phyloP scores from a whole-genome alignment of 1,140 invertebrate genomes.

The Monomorium pharaonis region DNA sequence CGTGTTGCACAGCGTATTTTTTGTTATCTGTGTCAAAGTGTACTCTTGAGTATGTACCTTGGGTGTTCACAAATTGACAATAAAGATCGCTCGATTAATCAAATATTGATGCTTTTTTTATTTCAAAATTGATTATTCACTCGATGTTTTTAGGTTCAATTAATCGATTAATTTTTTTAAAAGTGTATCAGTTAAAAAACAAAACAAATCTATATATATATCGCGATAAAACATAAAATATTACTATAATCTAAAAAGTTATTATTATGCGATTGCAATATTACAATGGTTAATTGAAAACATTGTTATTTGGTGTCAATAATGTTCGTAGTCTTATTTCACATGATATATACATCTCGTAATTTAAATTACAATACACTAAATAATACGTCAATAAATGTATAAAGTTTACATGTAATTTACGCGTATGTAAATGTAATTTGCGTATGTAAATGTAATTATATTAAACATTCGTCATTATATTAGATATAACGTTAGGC shows the following conservation, averaged over 20 bases:
- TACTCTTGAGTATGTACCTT: too few species aligned
- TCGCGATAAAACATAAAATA: background rate
- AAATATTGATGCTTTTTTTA: too few species aligned
- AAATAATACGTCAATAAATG: slow-evolving; percentile 3
- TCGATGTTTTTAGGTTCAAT: too few species aligned
- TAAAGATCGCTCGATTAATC: too few species aligned
- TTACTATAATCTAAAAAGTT: background rate
- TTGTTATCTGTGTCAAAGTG: too few species aligned
- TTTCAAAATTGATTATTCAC: too few species aligned
- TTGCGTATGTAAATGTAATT: background rate
- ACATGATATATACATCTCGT: background rate
- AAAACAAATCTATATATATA: background rate
- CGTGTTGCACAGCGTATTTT: too few species aligned
- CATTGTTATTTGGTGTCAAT: slow-evolving; percentile 9
- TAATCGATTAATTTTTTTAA: too few species aligned
- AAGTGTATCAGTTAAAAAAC: background rate
- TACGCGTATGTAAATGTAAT: background rate
- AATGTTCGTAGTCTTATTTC: background rate
- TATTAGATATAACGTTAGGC: background rate
- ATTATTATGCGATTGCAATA: background rate
- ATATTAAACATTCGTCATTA: background rate
- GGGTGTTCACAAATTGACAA: too few species aligned
- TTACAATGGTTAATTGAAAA: background rate
- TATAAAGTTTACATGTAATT: background rate
- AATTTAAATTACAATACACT: background rate